Base-by-base conservation (phyloP, 2,113 vertebrate species). In the Leptocoma aspasia region DNA sequence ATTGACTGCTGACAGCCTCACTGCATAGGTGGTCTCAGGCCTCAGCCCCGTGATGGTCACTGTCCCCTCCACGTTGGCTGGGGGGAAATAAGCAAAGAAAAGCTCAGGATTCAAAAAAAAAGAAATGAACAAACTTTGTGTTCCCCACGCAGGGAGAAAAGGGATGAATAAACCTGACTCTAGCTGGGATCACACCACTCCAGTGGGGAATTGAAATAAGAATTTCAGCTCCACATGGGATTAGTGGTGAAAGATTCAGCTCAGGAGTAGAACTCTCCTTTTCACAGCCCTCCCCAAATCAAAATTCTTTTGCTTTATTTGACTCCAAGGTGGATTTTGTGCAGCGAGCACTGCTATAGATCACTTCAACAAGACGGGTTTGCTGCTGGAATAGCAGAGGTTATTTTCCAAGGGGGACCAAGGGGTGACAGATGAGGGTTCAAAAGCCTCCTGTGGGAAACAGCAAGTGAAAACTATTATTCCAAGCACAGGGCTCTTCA, bases 1-100 rank as follows among this genome's bases (percentile, higher is more conserved):
- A 0, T 99, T 99, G 96, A 99, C 97, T 14, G 99, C 99, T 3
- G 99, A 99, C 97, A 99, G 95, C 78, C 98, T 98, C 69, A 99
- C 98, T 0, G 98, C 97, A 1, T 99, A 99, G 15, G 89, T 95
- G 4, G 98, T 99, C 92, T 99, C 99, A 1, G 99, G 99, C 92
- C 97, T 99, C 95, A 99, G 97, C 92, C 98, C 98, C 14, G 97
- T 97, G 94, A 99, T 98, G 10, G 98, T 99, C 96, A 99, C 97
- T 19, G 97, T 84, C 24, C 97, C 97, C 66, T 98, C 98, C 94
- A 86, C 63, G 45, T 89, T 98, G 66, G 98, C 98, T 98, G 94
- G 73, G 10, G 22, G 21, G 3, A 13, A 15, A 45, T 42, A 64
- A 78, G 24, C 28, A 81, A 44, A 88, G 44, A 15, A 30, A 82